Percentiles rank a stretch among this genome's conserved stretches.
These are phyloP conservation scores for Drosophila yooni DNA, from an alignment of 2,888 invertebrate genomes.

Conservation along the genomic window DNA sequence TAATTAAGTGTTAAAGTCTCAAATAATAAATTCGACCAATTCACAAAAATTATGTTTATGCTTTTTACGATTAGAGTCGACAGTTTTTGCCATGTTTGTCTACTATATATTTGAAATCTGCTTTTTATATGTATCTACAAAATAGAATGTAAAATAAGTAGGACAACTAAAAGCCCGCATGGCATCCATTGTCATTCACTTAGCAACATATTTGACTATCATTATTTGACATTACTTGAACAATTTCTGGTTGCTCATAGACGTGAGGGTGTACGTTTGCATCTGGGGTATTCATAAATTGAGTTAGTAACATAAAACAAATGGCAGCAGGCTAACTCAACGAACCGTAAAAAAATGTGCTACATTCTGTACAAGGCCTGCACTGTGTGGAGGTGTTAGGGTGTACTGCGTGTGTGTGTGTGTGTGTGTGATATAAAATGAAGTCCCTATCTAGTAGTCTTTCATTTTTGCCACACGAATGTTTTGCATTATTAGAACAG, in stretches of 20 bases:
- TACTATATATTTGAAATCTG: not conserved
- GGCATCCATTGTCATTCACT: not conserved
- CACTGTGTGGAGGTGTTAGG: not conserved
- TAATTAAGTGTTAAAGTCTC: not conserved
- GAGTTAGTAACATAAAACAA: slow-evolving; percentile 70
- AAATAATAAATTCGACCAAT: not conserved
- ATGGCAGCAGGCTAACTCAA: slow-evolving; percentile 69
- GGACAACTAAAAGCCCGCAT: too few species aligned
- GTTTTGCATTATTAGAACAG: slow-evolving; percentile 69
- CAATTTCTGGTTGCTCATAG: slow-evolving; percentile 15
- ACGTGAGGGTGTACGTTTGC: slow-evolving; percentile 12
- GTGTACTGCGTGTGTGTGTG: not conserved
- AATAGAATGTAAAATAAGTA: not conserved
- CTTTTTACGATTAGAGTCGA: not conserved
- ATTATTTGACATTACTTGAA: slow-evolving; percentile 12
- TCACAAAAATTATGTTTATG: not conserved
- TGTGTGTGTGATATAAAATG: slow-evolving; percentile 40
- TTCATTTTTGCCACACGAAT: slow-evolving; percentile 61
- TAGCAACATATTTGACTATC: not conserved
- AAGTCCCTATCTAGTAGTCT: slow-evolving; percentile 41
- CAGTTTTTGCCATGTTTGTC: not conserved
- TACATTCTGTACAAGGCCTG: slow-evolving; percentile 17
- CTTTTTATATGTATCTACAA: not conserved
- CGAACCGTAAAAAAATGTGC: slow-evolving; percentile 64
- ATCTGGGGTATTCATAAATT: slow-evolving; percentile 64